Conservation (phyloP, 2,797 vertebrate genomes). For the Protonibea diacanthus region DNA sequence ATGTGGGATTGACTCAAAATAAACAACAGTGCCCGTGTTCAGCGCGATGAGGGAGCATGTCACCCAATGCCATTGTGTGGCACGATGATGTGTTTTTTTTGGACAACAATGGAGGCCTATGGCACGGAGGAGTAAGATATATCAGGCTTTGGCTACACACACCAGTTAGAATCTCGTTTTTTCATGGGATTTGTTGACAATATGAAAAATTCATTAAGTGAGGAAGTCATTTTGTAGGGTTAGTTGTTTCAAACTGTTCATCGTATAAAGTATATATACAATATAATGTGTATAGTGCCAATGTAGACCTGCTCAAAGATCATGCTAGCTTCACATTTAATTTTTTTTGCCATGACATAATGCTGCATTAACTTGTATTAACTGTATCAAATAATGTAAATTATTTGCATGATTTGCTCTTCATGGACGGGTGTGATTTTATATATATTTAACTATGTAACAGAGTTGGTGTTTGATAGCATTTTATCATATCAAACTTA, state of each 20-base stretch:
- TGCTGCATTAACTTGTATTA: too few species aligned
- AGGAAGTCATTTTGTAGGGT: neutral
- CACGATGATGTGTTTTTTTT: slow-evolving; percentile 6
- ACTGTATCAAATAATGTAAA: neutral
- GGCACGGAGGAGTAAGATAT: neutral
- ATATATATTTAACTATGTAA: neutral
- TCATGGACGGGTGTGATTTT: neutral
- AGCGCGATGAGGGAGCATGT: neutral
- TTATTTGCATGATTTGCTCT: neutral
- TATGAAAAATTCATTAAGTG: neutral
- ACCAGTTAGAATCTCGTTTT: neutral
- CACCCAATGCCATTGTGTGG: neutral
- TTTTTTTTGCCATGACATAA: neutral
- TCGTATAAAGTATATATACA: neutral
- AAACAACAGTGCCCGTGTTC: slow-evolving; percentile 1
- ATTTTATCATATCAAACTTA: too few species aligned
- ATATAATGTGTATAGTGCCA: neutral
- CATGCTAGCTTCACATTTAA: neutral
- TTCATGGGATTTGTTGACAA: neutral
- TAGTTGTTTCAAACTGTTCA: slow-evolving; percentile 2
- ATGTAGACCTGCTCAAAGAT: neutral
- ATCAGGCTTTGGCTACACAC: neutral
- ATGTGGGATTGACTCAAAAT: slow-evolving; percentile 4
- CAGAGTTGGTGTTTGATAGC: neutral
- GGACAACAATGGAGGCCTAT: neutral